Percentiles rank a stretch among this genome's conserved stretches.
phyloP scores from a whole-genome alignment of 2,797 vertebrate species.

The Leptodactylus fallax region DNA sequence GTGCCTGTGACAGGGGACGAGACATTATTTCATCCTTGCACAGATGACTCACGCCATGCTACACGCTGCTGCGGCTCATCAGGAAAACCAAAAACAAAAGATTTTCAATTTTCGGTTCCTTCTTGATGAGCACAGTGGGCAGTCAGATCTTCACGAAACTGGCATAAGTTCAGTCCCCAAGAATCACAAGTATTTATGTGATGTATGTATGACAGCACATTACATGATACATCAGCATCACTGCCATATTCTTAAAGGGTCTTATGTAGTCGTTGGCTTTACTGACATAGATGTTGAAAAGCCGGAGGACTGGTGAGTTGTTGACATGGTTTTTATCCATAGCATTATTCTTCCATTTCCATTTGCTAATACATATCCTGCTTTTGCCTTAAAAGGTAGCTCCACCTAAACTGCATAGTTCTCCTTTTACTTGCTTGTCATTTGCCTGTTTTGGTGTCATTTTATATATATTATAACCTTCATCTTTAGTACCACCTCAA shows the following conservation, averaged over 20 bases:
- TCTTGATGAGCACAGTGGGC: not conserved
- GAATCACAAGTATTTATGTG: constrained; percentile 5
- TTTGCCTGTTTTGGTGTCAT: no score
- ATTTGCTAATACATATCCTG: no score
- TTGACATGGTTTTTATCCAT: not conserved
- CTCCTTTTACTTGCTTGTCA: no score
- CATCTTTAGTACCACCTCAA: no score
- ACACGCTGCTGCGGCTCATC: not conserved
- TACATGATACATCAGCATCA: not conserved
- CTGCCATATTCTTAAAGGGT: not conserved
- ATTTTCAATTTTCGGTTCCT: not conserved
- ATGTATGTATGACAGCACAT: not conserved
- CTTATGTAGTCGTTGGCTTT: not conserved
- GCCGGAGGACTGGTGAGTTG: not conserved
- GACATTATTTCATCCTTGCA: constrained; percentile 29
- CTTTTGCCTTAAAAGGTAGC: no score
- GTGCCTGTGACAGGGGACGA: not conserved
- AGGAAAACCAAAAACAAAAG: not conserved
- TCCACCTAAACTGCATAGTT: no score
- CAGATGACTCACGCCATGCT: not conserved
- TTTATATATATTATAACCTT: no score
- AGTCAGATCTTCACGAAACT: not conserved
- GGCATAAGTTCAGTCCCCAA: not conserved
- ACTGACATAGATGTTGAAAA: not conserved
- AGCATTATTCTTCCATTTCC: no score